Evolutionary conservation across 2,113 vertebrate species (phyloP), one percentile per base, ranked within the genome.

Genomic region (Mionectes macconnelli): DNA sequence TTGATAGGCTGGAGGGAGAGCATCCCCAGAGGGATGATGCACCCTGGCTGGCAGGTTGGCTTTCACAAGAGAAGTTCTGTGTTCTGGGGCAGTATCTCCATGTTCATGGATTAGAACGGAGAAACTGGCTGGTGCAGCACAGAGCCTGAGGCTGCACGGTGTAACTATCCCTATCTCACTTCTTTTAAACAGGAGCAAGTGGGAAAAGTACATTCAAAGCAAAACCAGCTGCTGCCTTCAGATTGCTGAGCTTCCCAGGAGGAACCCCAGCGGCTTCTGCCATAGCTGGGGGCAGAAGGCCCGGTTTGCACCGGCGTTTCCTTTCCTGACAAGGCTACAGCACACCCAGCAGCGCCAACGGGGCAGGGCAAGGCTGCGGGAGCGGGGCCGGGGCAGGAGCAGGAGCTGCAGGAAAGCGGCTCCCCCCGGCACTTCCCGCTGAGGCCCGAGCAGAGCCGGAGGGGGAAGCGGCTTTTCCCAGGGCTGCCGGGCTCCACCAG

Each of bases 1-100:
- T 40, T 28, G 40, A 35, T 45, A 10, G 0, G 8, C n/a, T 75
- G 18, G n/a, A 60, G 70, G 33, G 47, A 40, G 35, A 82, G 50
- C 0, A 1, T 25, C 24, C 21, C 21, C 0, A 8, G 15, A 75
- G 33, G 33, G 44, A 31, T 9, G 44, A 42, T 31, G 35, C 6
- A 42, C 14, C 14, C 47, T 55, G 52, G 33, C 55, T 72, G 60
- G 9, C 25, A 44, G 31, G 9, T 28, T 2, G 5, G 1, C 13
- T 69, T 74, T 33, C 49, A 27, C 23, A 35, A 27, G 45, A 13
- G 10, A 60, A 24, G 4, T 31, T 85, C 42, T 12, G 45, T 17
- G 15, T 57, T 44, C 39, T 47, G 47, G 17, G 31, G 20, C 66
- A 62, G 31, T 5, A 12, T 30, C 20, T 74, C 22, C 19, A 3